phyloP scores from a whole-genome alignment of 37 sponge, comb jelly and placozoan genomes.

The Theonella swinhoei region DNA sequence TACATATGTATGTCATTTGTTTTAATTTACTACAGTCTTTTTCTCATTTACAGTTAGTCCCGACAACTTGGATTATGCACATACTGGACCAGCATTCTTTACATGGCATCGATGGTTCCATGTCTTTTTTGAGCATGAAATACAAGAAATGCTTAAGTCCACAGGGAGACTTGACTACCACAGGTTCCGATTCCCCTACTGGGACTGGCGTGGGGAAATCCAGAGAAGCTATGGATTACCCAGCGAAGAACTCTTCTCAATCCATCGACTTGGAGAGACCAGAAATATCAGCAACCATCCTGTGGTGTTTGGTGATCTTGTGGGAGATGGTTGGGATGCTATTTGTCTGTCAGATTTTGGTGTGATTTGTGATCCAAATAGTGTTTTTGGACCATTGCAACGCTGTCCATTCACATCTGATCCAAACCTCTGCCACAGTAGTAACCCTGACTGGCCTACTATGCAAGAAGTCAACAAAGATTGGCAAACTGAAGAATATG shows the following conservation, averaged over 20 bases:
- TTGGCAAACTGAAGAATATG: neutral
- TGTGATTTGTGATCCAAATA: slow-evolving; percentile 61
- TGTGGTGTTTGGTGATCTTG: slow-evolving; percentile 19
- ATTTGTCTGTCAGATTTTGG: slow-evolving; percentile 16
- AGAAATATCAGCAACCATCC: slow-evolving; percentile 37
- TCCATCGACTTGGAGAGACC: slow-evolving; percentile 28
- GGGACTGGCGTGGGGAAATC: slow-evolving; percentile 61
- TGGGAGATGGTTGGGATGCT: slow-evolving; percentile 50
- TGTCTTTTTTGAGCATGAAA: slow-evolving; percentile 58
- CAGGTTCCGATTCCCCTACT: slow-evolving; percentile 49
- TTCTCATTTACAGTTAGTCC: too few species aligned
- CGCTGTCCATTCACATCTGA: slow-evolving; percentile 51
- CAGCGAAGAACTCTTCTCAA: slow-evolving; percentile 35
- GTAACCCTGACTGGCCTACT: slow-evolving; percentile 53
- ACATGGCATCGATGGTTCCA: slow-evolving; percentile 47
- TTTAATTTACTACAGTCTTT: too few species aligned
- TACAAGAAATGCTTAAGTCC: slow-evolving; percentile 31
- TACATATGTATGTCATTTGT: too few species aligned
- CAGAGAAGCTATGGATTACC: slow-evolving; percentile 26
- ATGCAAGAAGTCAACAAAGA: slow-evolving; percentile 21
- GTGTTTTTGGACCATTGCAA: slow-evolving; percentile 45
- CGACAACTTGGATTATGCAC: slow-evolving; percentile 60
- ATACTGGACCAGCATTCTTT: slow-evolving; percentile 43
- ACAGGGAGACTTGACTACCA: slow-evolving; percentile 32
- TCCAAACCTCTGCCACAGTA: slow-evolving; percentile 37